Base-by-base conservation (phyloP, 2,888 invertebrate species). In the Monochamus alternatus region DNA sequence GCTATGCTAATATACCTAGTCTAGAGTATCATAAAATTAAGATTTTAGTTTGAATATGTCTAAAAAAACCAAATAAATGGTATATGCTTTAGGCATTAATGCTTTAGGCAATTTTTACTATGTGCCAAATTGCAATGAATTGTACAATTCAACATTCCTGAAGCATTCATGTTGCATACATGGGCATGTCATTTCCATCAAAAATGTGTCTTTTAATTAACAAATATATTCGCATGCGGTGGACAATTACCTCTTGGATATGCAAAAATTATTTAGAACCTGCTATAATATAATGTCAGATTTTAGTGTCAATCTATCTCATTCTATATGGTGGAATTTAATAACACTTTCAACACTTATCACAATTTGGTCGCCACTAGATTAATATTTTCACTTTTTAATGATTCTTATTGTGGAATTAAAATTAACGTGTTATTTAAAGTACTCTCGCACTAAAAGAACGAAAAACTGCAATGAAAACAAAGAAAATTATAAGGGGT, bases 401-500 rank as follows among this genome's bases (percentile, higher is more conserved):
- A 55, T 72, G 47, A 67, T 76, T 67, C 66, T 63, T 12, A 72
- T 52, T 32, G 63, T 10, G 58, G 75, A 69, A 51, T 12, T 62
- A 67, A 79, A 78, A 73, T 73, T 60, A 73, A 68, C 52, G n/a
- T 59, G 66, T 44, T 79, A 75, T 76, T 79, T 75, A 64, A 73
- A 63, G 70, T 78, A 78, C 59, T 74, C 73, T 79, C 79, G 80
- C 83, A 83, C 83, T 84, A 79, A 86, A 88, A 84, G 82, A 85
- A 86, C 85, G 84, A 81, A 85, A 87, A 87, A 87, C 85, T 85
- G 83, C 81, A 87, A 88, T 85, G 87, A 89, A 89, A 89, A 89
- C 89, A 89, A 89, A 89, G 89, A 89, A 88, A 89, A 88, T 87
- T 86, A 84, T 85, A 84, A 76, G 85, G 84, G 86, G 86, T 88